These are phyloP conservation scores for Tenthredo scrophulariae DNA, from an alignment of 2,888 invertebrate genomes.

Conservation along the genomic window DNA sequence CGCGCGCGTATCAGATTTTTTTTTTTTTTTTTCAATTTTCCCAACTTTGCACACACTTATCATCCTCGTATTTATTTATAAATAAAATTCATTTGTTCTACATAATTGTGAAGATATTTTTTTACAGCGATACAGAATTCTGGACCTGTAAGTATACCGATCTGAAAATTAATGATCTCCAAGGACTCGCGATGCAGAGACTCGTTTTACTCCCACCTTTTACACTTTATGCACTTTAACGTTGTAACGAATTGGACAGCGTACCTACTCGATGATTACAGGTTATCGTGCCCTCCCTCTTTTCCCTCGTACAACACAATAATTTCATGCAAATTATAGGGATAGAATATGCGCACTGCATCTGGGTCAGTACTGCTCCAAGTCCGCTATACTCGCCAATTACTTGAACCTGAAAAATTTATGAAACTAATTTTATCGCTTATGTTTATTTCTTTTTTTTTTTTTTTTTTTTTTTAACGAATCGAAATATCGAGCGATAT, in stretches of 20 bases:
- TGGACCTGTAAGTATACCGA: not conserved
- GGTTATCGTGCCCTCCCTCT: slow-evolving; percentile 1
- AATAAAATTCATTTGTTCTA: no score
- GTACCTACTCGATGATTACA: slow-evolving; percentile 24
- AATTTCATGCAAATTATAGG: slow-evolving; percentile 43
- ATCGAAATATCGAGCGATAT: no score
- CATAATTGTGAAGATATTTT: no score
- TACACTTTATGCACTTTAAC: slow-evolving; percentile 18
- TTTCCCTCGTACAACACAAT: slow-evolving; percentile 26
- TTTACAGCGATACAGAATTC: no score
- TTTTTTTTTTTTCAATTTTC: no score
- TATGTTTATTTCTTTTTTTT: not conserved
- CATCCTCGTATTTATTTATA: no score
- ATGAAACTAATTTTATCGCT: not conserved
- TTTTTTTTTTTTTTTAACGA: no score
- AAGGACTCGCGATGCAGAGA: not conserved
- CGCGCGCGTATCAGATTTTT: no score
- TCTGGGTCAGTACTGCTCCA: slow-evolving; percentile 27
- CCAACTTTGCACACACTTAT: no score
- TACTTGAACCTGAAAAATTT: not conserved
- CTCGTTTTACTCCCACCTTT: not conserved
- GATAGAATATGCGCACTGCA: not conserved
- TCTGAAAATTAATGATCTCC: not conserved
- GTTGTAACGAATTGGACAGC: slow-evolving; percentile 27
- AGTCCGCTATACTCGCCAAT: not conserved